Evolutionary conservation across 2,113 vertebrate genomes (phyloP).

Genomic region (Abramis brama): DNA sequence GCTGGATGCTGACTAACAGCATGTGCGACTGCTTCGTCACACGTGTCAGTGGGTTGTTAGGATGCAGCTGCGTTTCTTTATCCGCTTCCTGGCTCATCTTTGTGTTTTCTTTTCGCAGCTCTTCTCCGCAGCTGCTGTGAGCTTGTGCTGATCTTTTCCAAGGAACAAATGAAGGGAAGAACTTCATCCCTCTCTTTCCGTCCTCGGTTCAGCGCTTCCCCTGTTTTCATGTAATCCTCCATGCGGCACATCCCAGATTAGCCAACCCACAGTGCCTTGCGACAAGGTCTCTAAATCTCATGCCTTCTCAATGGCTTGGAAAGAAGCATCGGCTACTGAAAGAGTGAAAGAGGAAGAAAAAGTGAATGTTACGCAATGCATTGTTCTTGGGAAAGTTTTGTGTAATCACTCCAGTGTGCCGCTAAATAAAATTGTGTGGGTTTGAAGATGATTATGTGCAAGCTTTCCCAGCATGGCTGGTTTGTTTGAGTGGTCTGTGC

Average conservation of each 20-base stretch:
- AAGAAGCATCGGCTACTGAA: neutral
- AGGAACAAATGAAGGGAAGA: conserved; percentile 18
- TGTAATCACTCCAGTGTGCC: conserved; percentile 39
- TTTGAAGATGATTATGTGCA: conserved; percentile 34
- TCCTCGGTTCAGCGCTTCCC: neutral
- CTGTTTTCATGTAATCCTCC: conserved; percentile 14
- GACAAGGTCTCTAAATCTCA: neutral
- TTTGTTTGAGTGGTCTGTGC: conserved; percentile 23
- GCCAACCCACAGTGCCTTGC: conserved; percentile 33
- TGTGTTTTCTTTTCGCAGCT: neutral
- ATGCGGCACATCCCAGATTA: conserved; percentile 39
- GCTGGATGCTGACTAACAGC: conserved; percentile 19
- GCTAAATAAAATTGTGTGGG: conserved; percentile 26
- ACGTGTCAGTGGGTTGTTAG: conserved; percentile 32
- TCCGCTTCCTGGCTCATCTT: conserved; percentile 11
- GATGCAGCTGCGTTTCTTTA: conserved; percentile 26
- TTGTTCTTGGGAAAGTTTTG: conserved; percentile 43
- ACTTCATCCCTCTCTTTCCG: neutral
- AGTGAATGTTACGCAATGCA: conserved; percentile 30
- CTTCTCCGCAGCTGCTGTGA: neutral
- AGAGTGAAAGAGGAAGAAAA: conserved; percentile 1
- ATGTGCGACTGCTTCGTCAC: conserved; percentile 29
- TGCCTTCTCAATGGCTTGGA: neutral
- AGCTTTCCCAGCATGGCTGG: conserved; percentile 12
- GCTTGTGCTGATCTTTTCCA: neutral